A percentile compares a stretch with the other conserved stretches of the same genome.
Conservation (phyloP, 1,140 invertebrate genomes). For the Condylostylus longicornis region DNA sequence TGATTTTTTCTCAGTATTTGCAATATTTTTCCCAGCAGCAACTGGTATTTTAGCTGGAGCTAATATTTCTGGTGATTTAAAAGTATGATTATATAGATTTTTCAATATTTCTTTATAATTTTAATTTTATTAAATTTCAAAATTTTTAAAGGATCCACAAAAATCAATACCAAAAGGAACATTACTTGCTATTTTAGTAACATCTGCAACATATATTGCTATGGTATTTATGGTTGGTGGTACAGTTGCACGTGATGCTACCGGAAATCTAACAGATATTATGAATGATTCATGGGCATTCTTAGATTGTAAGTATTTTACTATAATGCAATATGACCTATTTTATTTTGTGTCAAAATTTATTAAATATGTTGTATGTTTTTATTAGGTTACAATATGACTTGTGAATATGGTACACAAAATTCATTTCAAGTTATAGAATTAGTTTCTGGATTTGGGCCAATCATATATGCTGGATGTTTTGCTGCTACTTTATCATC, state of each 20-base stretch:
- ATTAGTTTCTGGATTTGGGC: conserved; percentile 74
- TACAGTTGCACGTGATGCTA: conserved; percentile 58
- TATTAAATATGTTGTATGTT: too few relatives aligned
- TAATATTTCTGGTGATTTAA: conserved; percentile 87
- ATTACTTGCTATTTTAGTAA: conserved; percentile 69
- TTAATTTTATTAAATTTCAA: conserved; percentile 6
- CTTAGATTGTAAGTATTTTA: conserved; percentile 37
- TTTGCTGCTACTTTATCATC: conserved; percentile 93
- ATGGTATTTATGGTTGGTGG: conserved; percentile 67
- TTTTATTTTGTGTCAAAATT: too few relatives aligned
- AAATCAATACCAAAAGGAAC: conserved; percentile 83
- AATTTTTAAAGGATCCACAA: conserved; percentile 64
- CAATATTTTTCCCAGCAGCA: conserved; percentile 93
- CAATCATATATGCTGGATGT: conserved; percentile 88
- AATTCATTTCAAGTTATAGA: conserved; percentile 65
- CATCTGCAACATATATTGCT: conserved; percentile 65
- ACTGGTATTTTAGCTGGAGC: conserved; percentile 88
- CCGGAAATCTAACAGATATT: conserved; percentile 45
- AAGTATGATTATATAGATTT: conserved; percentile 47
- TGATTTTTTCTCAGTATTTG: conserved; percentile 87
- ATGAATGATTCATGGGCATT: conserved; percentile 32
- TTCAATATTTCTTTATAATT: too few relatives aligned
- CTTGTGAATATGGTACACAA: conserved; percentile 62
- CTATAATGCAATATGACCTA: too few relatives aligned
- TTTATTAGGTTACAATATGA: too few relatives aligned